Base-by-base conservation (phyloP, 2,797 vertebrate species). In the Gymnothorax javanicus region DNA sequence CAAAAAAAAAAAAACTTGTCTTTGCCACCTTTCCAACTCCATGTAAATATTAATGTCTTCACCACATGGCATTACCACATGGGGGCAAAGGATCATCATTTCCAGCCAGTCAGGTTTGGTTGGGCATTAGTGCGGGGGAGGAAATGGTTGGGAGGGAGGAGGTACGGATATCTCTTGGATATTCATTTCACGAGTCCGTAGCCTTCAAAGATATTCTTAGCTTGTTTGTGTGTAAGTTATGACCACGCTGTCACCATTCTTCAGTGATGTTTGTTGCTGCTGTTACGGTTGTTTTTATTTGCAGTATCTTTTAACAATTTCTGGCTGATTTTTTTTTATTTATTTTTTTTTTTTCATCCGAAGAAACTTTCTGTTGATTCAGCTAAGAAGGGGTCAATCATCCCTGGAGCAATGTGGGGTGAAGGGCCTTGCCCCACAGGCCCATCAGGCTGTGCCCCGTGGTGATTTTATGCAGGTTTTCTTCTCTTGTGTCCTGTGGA, bases 141-240 rank as follows among this genome's bases (percentile, higher is more conserved):
- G 4, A 43, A 4, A 86, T 89, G 33, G 17, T 54, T 0, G 15
- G 59, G 81, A 64, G 82, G 69, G 57, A 85, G 75, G 85, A 87
- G 60, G 82, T 64, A 81, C 82, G 57, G 85, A 25, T 71, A 84
- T 85, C 79, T 84, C 59, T 56, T 82, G 84, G 87, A 62, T 90
- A 85, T 92, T 91, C 87, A 89, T 89, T 90, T 88, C 87, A 83
- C 88, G 84, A 87, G 86, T 58, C 52, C 67, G 83, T 73, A 77
- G 85, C 84, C 85, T 88, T 85, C 86, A 60, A 62, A 79, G 89
- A 88, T 91, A 92, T 92, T 91, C 90, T 91, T 89, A 92, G 90
- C 88, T 88, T 88, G 89, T 91, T 91, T 90, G 90, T 89, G 89
- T 90, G 62, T 91, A 89, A 91, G 91, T 90, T 88, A 92, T 88